Conservation (phyloP, 2,888 invertebrate genomes). For the Rhagonycha lutea region DNA sequence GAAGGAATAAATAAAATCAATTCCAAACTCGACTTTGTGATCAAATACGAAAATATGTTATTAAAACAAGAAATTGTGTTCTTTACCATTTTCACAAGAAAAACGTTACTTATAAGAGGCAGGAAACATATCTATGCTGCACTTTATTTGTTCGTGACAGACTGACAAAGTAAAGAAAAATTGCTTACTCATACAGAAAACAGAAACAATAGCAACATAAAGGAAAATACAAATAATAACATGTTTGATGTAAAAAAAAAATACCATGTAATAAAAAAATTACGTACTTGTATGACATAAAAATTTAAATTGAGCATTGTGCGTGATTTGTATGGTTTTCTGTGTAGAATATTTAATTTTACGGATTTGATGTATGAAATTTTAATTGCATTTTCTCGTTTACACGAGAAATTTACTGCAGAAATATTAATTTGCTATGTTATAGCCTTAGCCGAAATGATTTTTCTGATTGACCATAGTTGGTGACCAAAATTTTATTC, state of each 20-base stretch:
- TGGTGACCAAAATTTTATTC: too few species aligned
- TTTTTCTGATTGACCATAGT: too few species aligned
- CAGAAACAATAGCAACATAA: constrained; percentile 22
- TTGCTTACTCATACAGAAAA: constrained; percentile 25
- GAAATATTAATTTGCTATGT: too few species aligned
- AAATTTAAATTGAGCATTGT: background rate
- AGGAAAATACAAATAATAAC: constrained; percentile 5
- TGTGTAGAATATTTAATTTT: background rate
- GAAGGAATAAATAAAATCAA: background rate
- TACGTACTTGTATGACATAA: background rate
- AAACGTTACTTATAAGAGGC: constrained; percentile 13
- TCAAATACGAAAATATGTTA: background rate
- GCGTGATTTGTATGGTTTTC: background rate
- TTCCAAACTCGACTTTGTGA: background rate
- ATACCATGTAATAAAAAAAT: background rate
- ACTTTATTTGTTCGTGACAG: constrained; percentile 22
- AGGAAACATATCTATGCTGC: constrained; percentile 14
- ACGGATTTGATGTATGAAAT: background rate
- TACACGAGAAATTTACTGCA: background rate
- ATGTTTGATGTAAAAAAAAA: constrained; percentile 8
- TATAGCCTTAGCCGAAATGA: too few species aligned
- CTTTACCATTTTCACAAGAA: background rate
- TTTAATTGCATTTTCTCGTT: background rate
- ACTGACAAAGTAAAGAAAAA: constrained; percentile 27
- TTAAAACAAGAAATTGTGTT: background rate